Conservation (phyloP, 2,797 vertebrate genomes). For the Orientallactaga sibirica region DNA sequence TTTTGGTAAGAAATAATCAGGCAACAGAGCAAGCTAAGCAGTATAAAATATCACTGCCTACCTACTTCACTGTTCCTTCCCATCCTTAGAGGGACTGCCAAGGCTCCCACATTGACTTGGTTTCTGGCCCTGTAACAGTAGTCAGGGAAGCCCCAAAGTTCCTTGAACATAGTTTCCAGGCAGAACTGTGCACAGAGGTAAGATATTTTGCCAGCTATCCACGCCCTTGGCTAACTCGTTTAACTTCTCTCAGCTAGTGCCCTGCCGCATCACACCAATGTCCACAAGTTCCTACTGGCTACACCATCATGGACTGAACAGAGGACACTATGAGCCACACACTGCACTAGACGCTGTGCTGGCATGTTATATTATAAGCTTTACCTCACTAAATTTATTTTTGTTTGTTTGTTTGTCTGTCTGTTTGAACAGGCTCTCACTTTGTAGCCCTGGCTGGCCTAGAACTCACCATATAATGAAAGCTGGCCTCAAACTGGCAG, state of each 20-base stretch:
- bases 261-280: rapidly evolving
- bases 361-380: not conserved
- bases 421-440: not conserved
- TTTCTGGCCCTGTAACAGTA: not conserved
- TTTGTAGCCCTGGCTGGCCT: not conserved
- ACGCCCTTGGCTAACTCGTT: too few species aligned
- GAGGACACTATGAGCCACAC: not conserved
- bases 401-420: not conserved
- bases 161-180: too few species aligned
- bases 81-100: not conserved
- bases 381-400: not conserved
- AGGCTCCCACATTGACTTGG: not conserved
- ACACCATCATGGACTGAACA: not conserved
- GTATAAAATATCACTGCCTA: not conserved
- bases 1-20: too few species aligned
- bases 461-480: not conserved
- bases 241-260: too few species aligned
- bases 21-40: not conserved
- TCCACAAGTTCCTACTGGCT: not conserved
- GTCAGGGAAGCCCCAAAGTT: not conserved
- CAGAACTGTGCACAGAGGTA: not conserved
- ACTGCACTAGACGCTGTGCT: not conserved
- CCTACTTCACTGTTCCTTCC: not conserved
- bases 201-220: rapidly evolving
- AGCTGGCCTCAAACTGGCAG: not conserved